These are phyloP conservation scores for Acholoe squamosa DNA, from an alignment of 2,888 invertebrate genomes.

Conservation along the genomic window DNA sequence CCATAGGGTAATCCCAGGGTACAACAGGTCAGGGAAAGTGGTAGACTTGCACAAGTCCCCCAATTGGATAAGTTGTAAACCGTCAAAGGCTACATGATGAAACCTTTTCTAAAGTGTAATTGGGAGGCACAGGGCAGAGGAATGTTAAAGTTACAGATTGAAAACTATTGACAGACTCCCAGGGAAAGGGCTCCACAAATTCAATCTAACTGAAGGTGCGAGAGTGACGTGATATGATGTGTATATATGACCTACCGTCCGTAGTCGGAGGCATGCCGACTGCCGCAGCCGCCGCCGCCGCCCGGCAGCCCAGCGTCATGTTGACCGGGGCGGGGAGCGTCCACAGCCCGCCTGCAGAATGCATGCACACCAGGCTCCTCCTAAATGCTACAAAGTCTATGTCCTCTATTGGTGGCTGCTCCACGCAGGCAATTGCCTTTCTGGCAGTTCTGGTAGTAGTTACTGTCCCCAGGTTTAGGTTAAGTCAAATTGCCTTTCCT, in stretches of 20 bases:
- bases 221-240: not conserved
- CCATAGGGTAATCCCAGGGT: too few relatives aligned
- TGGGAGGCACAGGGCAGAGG: too few relatives aligned
- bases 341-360: slow-evolving; percentile 23
- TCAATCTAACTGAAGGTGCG: not conserved
- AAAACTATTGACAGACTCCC: not conserved
- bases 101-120: too few relatives aligned
- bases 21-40: too few relatives aligned
- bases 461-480: not conserved
- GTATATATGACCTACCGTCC: slow-evolving; percentile 48
- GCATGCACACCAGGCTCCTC: slow-evolving; percentile 30
- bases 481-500: not conserved
- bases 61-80: too few relatives aligned
- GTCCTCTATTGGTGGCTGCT: not conserved
- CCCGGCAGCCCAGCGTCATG: slow-evolving; percentile 45
- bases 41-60: too few relatives aligned
- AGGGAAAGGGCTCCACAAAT: not conserved
- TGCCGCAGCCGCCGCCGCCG: slow-evolving; percentile 4
- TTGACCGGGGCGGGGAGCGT: slow-evolving; percentile 16
- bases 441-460: not conserved
- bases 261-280: slow-evolving; percentile 13
- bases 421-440: not conserved
- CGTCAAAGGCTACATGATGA: too few relatives aligned
- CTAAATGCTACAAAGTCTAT: not conserved
- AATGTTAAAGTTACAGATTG: too few relatives aligned